These are phyloP conservation scores for Nerophis lumbriciformis DNA, from an alignment of 2,113 vertebrate species.

Conservation along the genomic window DNA sequence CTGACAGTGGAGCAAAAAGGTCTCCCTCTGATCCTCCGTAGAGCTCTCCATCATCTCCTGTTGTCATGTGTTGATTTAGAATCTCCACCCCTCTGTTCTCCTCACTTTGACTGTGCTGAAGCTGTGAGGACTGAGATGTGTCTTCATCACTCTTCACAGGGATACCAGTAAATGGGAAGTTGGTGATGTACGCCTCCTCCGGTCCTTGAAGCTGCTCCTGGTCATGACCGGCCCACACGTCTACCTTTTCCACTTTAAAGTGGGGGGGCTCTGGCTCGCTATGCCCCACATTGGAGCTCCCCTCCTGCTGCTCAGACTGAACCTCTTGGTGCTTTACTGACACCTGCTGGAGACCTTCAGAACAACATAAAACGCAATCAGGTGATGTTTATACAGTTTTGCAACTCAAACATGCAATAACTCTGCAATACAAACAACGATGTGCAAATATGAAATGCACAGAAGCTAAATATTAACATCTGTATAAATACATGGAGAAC, in stretches of 20 bases:
- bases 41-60: background rate
- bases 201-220: background rate
- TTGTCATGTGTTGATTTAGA: background rate
- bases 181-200: background rate
- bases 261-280: background rate
- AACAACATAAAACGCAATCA: background rate
- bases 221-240: background rate
- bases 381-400: background rate
- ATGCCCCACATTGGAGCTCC: no score
- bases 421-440: no score
- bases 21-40: background rate
- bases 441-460: no score
- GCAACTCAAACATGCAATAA: background rate
- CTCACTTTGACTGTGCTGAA: background rate
- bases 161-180: slow-evolving; percentile 1
- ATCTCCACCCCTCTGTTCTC: background rate
- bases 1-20: background rate
- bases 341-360: background rate
- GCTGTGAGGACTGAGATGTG: background rate
- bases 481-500: no score
- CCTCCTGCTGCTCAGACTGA: background rate
- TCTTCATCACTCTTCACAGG: background rate
- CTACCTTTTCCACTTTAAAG: slow-evolving; percentile 5
- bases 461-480: no score
- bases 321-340: background rate